Evolutionary conservation across 2,113 vertebrate genomes (phyloP).

Genomic region (Trematomus loennbergii): DNA sequence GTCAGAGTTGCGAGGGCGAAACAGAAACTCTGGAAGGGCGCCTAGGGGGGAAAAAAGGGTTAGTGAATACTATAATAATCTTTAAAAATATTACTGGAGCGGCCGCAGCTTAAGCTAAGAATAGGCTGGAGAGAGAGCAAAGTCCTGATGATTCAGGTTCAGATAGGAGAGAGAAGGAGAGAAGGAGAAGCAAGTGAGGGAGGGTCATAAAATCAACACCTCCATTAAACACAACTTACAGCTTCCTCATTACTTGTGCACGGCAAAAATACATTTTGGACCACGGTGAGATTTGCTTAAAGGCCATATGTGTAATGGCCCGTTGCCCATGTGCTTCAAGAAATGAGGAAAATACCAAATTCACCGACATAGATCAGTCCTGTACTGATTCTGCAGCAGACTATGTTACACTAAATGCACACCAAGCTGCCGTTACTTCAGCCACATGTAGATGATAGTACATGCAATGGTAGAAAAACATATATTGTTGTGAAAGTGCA

Average conservation of each 20-base stretch:
- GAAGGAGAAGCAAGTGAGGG: conserved; percentile 82
- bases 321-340: conserved; percentile 2
- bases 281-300: conserved; percentile 57
- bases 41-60: conserved; percentile 87
- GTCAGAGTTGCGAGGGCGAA: conserved; percentile 60
- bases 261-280: conserved; percentile 22
- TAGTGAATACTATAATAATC: conserved; percentile 89
- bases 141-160: conserved; percentile 57
- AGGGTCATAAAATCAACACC: conserved; percentile 82
- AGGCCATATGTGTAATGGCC: conserved; percentile 16
- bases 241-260: conserved; percentile 39
- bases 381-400: neutral
- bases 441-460: too few species aligned
- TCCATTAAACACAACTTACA: conserved; percentile 54
- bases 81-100: conserved; percentile 83
- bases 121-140: conserved; percentile 77
- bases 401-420: neutral
- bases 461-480: too few species aligned
- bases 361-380: neutral
- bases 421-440: too few species aligned
- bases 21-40: conserved; percentile 81
- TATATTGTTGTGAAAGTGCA: too few species aligned
- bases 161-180: conserved; percentile 73
- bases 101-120: conserved; percentile 81
- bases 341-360: conserved; percentile 5